Evolutionary conservation across 2,888 invertebrate genomes (phyloP).

Genomic region (Drosophila niveifrons): DNA sequence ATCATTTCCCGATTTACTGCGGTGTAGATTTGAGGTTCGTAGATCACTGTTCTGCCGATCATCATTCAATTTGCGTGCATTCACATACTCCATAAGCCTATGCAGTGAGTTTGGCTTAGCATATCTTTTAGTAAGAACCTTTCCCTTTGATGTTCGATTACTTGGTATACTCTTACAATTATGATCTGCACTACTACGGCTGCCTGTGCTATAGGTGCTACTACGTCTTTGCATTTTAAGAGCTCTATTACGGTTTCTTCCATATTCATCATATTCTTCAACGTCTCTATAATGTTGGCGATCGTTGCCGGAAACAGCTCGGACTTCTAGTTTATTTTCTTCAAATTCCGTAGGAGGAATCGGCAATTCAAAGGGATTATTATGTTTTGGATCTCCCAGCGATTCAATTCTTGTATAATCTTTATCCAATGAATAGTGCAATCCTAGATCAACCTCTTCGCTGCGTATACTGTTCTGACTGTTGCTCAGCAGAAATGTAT

Average conservation of each 20-base stretch:
- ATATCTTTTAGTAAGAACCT: conserved; percentile 11
- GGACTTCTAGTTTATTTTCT: not conserved
- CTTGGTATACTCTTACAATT: not conserved
- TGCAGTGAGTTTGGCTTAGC: conserved; percentile 5
- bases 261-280: not conserved
- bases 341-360: conserved; percentile 9
- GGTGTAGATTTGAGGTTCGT: not conserved
- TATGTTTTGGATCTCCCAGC: not conserved
- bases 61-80: not conserved
- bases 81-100: not conserved
- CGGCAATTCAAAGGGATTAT: not conserved
- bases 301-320: conserved; percentile 42
- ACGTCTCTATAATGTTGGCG: not conserved
- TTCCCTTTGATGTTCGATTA: not conserved
- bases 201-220: not conserved
- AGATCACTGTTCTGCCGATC: not conserved
- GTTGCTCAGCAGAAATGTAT: conserved; percentile 40
- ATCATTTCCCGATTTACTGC: conserved; percentile 9
- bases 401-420: not conserved
- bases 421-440: conserved; percentile 9
- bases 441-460: conserved; percentile 33
- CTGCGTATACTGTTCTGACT: conserved; percentile 41
- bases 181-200: not conserved
- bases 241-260: not conserved
- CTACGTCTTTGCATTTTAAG: not conserved